Evolutionary conservation across 2,797 vertebrate genomes (phyloP).

Genomic region (Lacerta bilineata): DNA sequence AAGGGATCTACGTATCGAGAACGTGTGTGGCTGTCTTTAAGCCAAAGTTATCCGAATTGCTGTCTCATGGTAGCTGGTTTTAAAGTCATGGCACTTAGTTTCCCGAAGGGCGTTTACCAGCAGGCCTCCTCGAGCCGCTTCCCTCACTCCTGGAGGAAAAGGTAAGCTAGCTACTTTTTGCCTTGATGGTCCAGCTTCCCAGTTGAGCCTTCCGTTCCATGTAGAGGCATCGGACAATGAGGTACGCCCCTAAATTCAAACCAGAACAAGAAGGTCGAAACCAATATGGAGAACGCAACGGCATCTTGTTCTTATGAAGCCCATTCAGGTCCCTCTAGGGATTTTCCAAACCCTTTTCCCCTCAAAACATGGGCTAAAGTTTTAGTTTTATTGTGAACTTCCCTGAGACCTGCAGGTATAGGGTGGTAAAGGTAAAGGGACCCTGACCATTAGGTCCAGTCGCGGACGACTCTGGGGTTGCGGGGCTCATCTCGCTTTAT

Average conservation of each 20-base stretch:
- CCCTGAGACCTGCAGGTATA: too few relatives aligned
- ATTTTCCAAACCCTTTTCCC: background rate
- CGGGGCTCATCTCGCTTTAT: too few relatives aligned
- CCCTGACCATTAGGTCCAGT: too few relatives aligned
- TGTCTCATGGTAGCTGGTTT: background rate
- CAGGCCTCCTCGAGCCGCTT: background rate
- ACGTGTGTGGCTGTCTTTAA: background rate
- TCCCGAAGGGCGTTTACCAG: background rate
- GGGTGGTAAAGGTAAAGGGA: too few relatives aligned
- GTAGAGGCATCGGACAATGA: constrained; percentile 76
- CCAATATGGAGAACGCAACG: background rate
- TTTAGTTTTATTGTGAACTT: background rate
- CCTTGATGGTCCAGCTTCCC: constrained; percentile 61
- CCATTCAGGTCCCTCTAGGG: background rate
- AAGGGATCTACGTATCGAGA: constrained; percentile 14
- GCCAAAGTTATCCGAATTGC: background rate
- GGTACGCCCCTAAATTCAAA: constrained; percentile 79
- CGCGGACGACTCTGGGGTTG: too few relatives aligned
- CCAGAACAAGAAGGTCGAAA: constrained; percentile 47
- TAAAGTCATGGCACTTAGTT: constrained; percentile 39
- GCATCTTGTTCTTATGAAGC: background rate
- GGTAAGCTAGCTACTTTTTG: constrained; percentile 71
- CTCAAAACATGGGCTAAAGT: background rate
- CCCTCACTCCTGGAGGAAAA: constrained; percentile 28
- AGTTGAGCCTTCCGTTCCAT: constrained; percentile 76